Percentiles rank a stretch among this genome's conserved stretches.
Evolutionary conservation across 2,888 invertebrate genomes (phyloP).

Genomic region (Drosophila affinis): DNA sequence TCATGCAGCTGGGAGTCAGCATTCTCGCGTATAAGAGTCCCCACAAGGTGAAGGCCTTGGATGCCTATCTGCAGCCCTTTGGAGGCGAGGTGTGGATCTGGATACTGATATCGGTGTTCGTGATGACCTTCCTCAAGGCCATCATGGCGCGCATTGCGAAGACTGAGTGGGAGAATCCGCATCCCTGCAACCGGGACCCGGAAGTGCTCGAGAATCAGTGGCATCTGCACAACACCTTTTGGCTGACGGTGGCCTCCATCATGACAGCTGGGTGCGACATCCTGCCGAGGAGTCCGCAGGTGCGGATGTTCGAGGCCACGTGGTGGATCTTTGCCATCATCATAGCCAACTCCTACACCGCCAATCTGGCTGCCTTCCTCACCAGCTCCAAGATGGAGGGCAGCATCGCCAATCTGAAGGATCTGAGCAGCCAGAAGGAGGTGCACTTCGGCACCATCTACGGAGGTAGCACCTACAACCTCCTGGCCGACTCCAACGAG

Average conservation of each 20-base stretch:
- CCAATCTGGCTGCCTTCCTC: conserved; percentile 96
- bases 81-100: conserved; percentile 95
- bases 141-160: conserved; percentile 92
- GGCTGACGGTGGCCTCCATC: conserved; percentile 96
- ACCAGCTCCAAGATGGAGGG: conserved; percentile 95
- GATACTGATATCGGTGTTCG: conserved; percentile 92
- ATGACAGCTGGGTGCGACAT: conserved; percentile 97
- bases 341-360: conserved; percentile 94
- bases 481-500: conserved; percentile 94
- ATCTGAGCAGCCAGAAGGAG: conserved; percentile 94
- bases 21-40: conserved; percentile 92
- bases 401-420: conserved; percentile 94
- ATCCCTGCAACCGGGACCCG: conserved; percentile 93
- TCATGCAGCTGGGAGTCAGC: conserved; percentile 97
- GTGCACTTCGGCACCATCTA: conserved; percentile 95
- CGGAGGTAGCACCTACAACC: conserved; percentile 95
- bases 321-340: conserved; percentile 94
- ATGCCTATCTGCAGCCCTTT: conserved; percentile 94
- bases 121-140: conserved; percentile 92
- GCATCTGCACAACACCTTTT: conserved; percentile 93
- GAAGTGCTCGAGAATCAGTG: conserved; percentile 95
- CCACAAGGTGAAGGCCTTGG: conserved; percentile 90
- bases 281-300: conserved; percentile 92
- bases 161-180: conserved; percentile 96
- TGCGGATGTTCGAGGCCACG: conserved; percentile 90